Evolutionary conservation across 2,888 invertebrate genomes (phyloP).

Genomic region (Trichopria drosophilae): DNA sequence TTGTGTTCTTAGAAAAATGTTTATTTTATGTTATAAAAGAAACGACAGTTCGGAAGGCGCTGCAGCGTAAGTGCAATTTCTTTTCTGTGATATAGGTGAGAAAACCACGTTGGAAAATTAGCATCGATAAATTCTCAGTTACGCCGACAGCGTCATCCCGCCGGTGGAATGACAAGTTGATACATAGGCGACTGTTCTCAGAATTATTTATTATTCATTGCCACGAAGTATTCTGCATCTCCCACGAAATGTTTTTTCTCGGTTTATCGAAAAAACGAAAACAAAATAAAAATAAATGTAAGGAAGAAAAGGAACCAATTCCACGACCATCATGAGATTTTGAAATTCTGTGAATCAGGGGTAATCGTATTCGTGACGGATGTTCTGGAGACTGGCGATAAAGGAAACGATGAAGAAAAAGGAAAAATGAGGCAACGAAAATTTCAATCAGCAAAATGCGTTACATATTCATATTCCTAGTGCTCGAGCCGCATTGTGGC

Average conservation of each 20-base stretch:
- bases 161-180: constrained; percentile 56
- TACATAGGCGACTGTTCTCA: constrained; percentile 57
- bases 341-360: constrained; percentile 25
- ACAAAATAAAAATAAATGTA: constrained; percentile 32
- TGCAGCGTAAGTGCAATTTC: constrained; percentile 45
- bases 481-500: constrained; percentile 17
- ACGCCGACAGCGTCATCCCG: constrained; percentile 44
- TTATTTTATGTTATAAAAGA: too few species aligned
- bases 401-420: too few species aligned
- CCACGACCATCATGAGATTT: constrained; percentile 16
- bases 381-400: too few species aligned
- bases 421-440: constrained; percentile 52
- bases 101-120: constrained; percentile 54
- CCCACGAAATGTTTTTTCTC: constrained; percentile 30
- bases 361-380: too few species aligned
- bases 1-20: too few species aligned
- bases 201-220: constrained; percentile 59
- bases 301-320: constrained; percentile 16
- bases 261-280: constrained; percentile 31
- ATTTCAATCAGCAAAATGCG: constrained; percentile 58
- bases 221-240: constrained; percentile 30
- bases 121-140: constrained; percentile 58
- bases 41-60: too few species aligned
- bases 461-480: constrained; percentile 52
- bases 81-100: constrained; percentile 44